phyloP scores from a whole-genome alignment of 2,797 vertebrate genomes.

The Aeoliscus strigatus region DNA sequence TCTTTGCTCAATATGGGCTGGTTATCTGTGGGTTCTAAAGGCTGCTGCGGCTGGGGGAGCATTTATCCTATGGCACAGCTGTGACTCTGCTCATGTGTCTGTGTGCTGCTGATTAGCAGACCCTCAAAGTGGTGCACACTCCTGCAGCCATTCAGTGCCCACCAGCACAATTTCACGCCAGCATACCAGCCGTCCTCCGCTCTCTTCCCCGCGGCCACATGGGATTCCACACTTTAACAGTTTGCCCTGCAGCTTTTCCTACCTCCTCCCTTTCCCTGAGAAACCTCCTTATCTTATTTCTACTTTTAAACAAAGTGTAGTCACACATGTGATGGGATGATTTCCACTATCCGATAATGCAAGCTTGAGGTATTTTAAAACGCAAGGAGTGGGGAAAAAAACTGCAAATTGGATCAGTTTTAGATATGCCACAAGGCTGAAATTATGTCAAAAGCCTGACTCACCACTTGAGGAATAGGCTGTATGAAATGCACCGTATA shows the following conservation, averaged over 20 bases:
- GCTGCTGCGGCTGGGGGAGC: constrained; percentile 43
- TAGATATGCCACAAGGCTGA: constrained; percentile 7
- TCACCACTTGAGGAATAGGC: constrained; percentile 24
- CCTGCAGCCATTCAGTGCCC: constrained; percentile 57
- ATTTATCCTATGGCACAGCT: constrained; percentile 70
- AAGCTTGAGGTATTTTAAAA: constrained; percentile 47
- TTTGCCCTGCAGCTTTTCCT: constrained; percentile 34
- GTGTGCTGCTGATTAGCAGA: constrained; percentile 74
- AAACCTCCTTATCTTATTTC: constrained; percentile 46
- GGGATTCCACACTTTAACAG: constrained; percentile 58
- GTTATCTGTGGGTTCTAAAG: constrained; percentile 71
- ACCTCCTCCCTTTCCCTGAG: constrained; percentile 22
- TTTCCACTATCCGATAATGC: constrained; percentile 38
- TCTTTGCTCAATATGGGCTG: constrained; percentile 48
- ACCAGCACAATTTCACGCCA: constrained; percentile 74
- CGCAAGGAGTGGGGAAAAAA: too few species aligned
- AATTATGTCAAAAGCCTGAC: constrained; percentile 22
- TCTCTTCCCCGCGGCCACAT: constrained; percentile 49
- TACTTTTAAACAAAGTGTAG: constrained; percentile 39
- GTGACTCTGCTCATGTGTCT: constrained; percentile 62
- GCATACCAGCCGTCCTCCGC: constrained; percentile 41
- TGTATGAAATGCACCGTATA: constrained; percentile 26
- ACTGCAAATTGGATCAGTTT: not conserved
- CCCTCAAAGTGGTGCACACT: constrained; percentile 65
- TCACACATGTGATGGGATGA: constrained; percentile 55